Evolutionary conservation across 2,888 invertebrate genomes (phyloP), one percentile per base, ranked within the genome.

Genomic region (Drosophila pullipes): DNA sequence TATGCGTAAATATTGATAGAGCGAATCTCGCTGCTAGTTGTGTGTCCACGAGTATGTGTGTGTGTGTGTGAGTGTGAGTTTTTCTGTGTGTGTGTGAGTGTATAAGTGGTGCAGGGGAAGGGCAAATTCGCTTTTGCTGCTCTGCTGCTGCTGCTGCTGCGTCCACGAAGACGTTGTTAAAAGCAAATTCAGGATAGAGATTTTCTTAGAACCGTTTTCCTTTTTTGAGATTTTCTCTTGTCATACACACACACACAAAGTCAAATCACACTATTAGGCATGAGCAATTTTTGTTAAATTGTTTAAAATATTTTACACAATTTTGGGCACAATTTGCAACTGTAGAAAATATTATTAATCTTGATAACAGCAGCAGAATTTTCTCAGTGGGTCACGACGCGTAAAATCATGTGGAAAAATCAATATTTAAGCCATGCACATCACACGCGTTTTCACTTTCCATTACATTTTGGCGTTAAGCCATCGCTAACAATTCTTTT

Each of bases 151-250:
- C 77, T 74, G 76, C 77, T 74, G 76, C 76, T 78, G 76, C 63
- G 72, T 69, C 53, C 70, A 85, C 82, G 82, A 87, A 85, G 78
- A 87, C 82, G 76, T 82, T 76, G 71, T 76, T 60, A 61, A 80
- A 88, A 83, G 76, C 76, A 85, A 88, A 91, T 81, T 90, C 85
- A 85, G 88, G 89, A 88, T 88, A 88, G 88, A 88, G 91, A 88
- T 91, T 88, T 88, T 88, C 91, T 91, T 82, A 74, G 74, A 74
- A 74, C 71, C 66, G 59, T 75, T 74, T 84, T 70, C 31, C n/a
- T 74, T 63, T 69, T 55, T 30, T 37, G 69, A 82, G 89, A 87
- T 89, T 85, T 86, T 72, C 73, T 71, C 79, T 62, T 81, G 28
- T n/a, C 65, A 54, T 68, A 58, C 63, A 44, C 67, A 52, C 74